Evolutionary conservation across 2,888 invertebrate genomes (phyloP).

Genomic region (Mythimna lalbum): DNA sequence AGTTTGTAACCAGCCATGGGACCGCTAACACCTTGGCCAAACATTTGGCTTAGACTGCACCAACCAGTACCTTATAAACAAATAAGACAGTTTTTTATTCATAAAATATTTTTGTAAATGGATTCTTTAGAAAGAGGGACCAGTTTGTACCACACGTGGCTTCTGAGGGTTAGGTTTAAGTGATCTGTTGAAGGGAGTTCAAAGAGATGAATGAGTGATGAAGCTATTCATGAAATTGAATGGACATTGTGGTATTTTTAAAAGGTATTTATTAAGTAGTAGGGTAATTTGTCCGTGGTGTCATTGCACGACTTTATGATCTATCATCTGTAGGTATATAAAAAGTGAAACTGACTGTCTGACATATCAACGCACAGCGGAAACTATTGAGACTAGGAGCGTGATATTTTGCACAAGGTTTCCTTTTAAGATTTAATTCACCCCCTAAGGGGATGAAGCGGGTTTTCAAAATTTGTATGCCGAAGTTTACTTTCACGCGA

Average conservation of each 20-base stretch:
- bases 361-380: too few relatives aligned
- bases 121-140: slow-evolving; percentile 60
- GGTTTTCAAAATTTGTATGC: too few relatives aligned
- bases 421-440: too few relatives aligned
- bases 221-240: slow-evolving; percentile 33
- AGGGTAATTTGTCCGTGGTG: background rate
- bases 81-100: slow-evolving; percentile 68
- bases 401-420: too few relatives aligned
- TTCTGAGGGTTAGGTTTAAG: slow-evolving; percentile 36
- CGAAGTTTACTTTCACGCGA: too few relatives aligned
- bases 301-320: background rate
- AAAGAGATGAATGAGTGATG: slow-evolving; percentile 51
- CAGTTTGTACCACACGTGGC: slow-evolving; percentile 63
- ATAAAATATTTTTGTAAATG: slow-evolving; percentile 66
- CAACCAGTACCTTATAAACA: slow-evolving; percentile 69
- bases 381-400: too few relatives aligned
- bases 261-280: background rate
- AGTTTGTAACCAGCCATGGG: slow-evolving; percentile 76
- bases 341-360: too few relatives aligned
- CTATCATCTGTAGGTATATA: too few relatives aligned
- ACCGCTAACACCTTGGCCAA: slow-evolving; percentile 82
- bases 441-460: too few relatives aligned
- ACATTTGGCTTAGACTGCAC: slow-evolving; percentile 78
- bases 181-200: slow-evolving; percentile 22
- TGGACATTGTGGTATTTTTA: slow-evolving; percentile 11